Percentiles rank a stretch among this genome's conserved stretches.
Evolutionary conservation across 1,140 invertebrate genomes (phyloP).

Genomic region (Eciton burchellii): DNA sequence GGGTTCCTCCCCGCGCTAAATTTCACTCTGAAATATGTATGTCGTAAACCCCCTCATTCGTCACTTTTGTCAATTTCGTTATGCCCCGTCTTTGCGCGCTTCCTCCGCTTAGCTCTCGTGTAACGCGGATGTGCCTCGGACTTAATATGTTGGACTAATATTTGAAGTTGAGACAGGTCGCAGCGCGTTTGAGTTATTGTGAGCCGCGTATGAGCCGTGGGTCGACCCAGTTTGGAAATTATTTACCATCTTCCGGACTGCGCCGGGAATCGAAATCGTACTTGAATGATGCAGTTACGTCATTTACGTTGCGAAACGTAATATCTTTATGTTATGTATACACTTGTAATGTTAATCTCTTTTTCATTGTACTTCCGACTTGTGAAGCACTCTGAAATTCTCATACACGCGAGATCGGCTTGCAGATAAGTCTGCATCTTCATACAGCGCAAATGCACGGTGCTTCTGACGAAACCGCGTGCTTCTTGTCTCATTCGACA

Average conservation of each 20-base stretch:
- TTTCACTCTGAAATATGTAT: conserved; percentile 48
- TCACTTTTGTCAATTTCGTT: conserved; percentile 46
- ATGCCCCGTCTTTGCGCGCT: background rate
- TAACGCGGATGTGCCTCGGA: background rate
- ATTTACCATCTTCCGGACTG: background rate
- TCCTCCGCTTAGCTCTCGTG: conserved; percentile 21
- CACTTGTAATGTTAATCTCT: too few species aligned
- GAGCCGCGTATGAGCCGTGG: background rate
- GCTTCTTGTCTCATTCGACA: background rate
- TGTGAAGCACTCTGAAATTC: background rate
- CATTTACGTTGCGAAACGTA: too few species aligned
- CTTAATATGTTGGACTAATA: conserved; percentile 13
- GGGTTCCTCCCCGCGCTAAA: conserved; percentile 34
- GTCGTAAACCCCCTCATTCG: background rate
- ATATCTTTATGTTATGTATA: too few species aligned
- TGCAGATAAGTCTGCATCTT: background rate
- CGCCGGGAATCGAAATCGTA: background rate
- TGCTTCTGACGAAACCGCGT: background rate
- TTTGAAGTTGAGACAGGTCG: background rate
- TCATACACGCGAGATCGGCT: background rate
- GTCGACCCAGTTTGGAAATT: background rate
- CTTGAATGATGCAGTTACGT: background rate
- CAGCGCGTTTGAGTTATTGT: background rate
- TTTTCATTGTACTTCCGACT: too few species aligned
- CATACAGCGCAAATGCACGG: background rate